Conservation (phyloP, 2,797 vertebrate genomes). For the Xiphophorus birchmanni region DNA sequence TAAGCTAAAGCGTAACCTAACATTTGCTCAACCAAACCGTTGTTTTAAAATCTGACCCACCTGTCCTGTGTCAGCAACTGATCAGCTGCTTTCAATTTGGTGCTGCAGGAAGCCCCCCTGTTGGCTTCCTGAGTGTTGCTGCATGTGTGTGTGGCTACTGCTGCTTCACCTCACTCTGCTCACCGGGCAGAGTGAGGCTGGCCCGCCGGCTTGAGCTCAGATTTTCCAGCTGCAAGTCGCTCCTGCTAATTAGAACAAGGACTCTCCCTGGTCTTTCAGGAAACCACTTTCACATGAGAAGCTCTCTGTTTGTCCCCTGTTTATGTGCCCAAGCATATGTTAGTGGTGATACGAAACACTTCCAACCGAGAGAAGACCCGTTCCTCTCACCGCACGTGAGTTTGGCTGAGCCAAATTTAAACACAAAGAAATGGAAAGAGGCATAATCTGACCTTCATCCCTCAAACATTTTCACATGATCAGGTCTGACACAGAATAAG, state of each 20-base stretch:
- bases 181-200: too few species aligned
- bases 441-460: constrained; percentile 51
- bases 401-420: constrained; percentile 41
- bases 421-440: constrained; percentile 61
- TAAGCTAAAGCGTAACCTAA: not conserved
- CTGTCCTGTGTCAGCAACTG: constrained; percentile 4
- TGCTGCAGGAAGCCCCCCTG: constrained; percentile 18
- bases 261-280: constrained; percentile 38
- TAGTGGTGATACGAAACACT: constrained; percentile 30
- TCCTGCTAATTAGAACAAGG: constrained; percentile 61
- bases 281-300: constrained; percentile 72
- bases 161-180: constrained; percentile 43
- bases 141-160: constrained; percentile 1
- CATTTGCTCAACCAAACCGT: constrained; percentile 11
- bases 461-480: constrained; percentile 36
- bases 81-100: constrained; percentile 48
- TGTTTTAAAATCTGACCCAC: constrained; percentile 21
- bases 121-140: constrained; percentile 34
- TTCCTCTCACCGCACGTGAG: constrained; percentile 58
- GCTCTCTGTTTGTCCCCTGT: constrained; percentile 47
- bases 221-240: constrained; percentile 72
- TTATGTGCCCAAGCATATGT: constrained; percentile 31
- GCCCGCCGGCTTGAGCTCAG: constrained; percentile 60
- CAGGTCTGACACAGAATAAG: constrained; percentile 44
- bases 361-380: constrained; percentile 34